Evolutionary conservation across 2,113 vertebrate genomes (phyloP).

Genomic region (Halcyon senegalensis): DNA sequence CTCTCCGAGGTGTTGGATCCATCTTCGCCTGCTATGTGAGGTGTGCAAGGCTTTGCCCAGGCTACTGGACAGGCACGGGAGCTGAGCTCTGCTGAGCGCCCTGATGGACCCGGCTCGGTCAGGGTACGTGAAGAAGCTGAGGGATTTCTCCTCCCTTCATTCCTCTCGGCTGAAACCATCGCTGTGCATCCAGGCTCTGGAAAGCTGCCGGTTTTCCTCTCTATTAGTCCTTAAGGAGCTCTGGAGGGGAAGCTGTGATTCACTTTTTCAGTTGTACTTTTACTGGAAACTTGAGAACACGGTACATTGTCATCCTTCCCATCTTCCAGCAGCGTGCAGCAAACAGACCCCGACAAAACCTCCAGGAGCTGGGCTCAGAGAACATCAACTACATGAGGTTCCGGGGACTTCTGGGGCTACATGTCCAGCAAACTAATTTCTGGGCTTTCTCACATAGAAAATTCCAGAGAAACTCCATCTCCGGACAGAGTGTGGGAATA

Average conservation of each 20-base stretch:
- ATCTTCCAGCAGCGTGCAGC: background rate
- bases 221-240: background rate
- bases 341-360: background rate
- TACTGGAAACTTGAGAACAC: constrained; percentile 50
- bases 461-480: background rate
- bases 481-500: background rate
- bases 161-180: background rate
- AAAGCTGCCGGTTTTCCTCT: constrained; percentile 10
- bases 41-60: background rate
- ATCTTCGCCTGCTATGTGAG: accelerated
- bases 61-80: accelerated
- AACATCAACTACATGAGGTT: background rate
- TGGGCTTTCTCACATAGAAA: background rate
- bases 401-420: background rate
- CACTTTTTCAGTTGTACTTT: constrained; percentile 48
- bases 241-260: constrained; percentile 54
- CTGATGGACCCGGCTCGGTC: accelerated
- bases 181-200: background rate
- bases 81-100: background rate
- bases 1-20: background rate
- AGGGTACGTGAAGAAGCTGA: accelerated
- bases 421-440: background rate
- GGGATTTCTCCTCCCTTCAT: background rate
- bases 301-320: constrained; percentile 13
- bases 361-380: background rate